Conservation (phyloP, 2,797 vertebrate genomes). For the Protosalanx chinensis region DNA sequence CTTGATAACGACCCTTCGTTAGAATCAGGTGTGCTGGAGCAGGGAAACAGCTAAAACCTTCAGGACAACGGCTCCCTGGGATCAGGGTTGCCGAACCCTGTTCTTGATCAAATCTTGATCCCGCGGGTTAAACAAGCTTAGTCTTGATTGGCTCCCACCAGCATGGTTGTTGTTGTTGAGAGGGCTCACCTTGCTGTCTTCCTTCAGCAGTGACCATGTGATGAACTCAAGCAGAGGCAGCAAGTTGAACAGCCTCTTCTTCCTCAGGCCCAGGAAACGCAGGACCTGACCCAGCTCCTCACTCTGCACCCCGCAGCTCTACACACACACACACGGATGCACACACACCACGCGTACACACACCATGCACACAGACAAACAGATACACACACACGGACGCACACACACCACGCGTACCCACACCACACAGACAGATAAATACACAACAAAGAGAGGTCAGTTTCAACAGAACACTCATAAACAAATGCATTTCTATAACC, state of each 20-base stretch:
- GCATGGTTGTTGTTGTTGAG: too few relatives aligned
- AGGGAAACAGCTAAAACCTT: too few relatives aligned
- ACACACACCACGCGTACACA: conserved; percentile 1
- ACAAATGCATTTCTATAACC: neutral
- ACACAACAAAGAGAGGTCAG: conserved; percentile 3
- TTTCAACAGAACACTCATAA: neutral
- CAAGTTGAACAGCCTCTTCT: conserved; percentile 64
- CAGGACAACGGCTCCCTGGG: too few relatives aligned
- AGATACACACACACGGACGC: conserved; percentile 8
- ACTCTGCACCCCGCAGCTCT: conserved; percentile 67
- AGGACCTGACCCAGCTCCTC: conserved; percentile 61
- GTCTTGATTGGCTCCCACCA: too few relatives aligned
- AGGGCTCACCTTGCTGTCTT: conserved; percentile 64
- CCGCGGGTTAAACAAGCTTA: neutral
- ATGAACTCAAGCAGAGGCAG: conserved; percentile 78
- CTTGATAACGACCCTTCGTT: too few relatives aligned
- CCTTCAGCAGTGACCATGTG: conserved; percentile 77
- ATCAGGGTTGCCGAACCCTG: too few relatives aligned
- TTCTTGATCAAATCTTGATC: too few relatives aligned
- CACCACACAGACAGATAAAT: conserved; percentile 1
- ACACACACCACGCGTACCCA: too few relatives aligned
- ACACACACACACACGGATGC: conserved; percentile 9
- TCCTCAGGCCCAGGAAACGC: conserved; percentile 65
- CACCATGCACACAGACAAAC: neutral
- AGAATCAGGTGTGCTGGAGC: too few relatives aligned